Percentiles rank a stretch among this genome's conserved stretches.
Conservation (phyloP, 2,888 invertebrate genomes). For the Sphinx pinastri region DNA sequence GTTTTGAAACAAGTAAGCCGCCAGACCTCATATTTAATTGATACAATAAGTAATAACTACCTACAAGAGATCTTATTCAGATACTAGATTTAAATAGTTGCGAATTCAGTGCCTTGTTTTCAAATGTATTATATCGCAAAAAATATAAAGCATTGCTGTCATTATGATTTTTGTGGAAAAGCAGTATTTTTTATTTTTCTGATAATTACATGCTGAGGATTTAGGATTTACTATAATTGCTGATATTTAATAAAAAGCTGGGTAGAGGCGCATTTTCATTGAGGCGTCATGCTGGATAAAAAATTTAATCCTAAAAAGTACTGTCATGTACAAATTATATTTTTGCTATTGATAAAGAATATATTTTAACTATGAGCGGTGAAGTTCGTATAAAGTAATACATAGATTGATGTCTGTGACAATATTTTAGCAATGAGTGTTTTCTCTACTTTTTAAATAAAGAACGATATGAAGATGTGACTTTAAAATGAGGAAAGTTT, state of each 20-base stretch:
- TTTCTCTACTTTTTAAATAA: background rate
- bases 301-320: background rate
- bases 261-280: constrained; percentile 7
- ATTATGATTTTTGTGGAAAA: background rate
- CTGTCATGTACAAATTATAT: no score
- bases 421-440: no score
- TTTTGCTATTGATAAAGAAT: no score
- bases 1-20: constrained; percentile 1
- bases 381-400: no score
- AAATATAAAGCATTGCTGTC: background rate
- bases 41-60: background rate
- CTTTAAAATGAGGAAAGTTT: constrained; percentile 28
- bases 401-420: no score
- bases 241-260: background rate
- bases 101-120: background rate
- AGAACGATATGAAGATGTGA: constrained; percentile 21
- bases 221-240: background rate
- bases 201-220: background rate
- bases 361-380: no score
- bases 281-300: constrained; percentile 1
- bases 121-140: background rate
- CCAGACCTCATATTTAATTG: constrained; percentile 1
- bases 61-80: background rate
- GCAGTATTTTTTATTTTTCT: background rate
- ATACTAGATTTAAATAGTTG: background rate